Evolutionary conservation across 2,113 vertebrate species (phyloP), one percentile per base, ranked within the genome.

Genomic region (Geothlypis trichas): DNA sequence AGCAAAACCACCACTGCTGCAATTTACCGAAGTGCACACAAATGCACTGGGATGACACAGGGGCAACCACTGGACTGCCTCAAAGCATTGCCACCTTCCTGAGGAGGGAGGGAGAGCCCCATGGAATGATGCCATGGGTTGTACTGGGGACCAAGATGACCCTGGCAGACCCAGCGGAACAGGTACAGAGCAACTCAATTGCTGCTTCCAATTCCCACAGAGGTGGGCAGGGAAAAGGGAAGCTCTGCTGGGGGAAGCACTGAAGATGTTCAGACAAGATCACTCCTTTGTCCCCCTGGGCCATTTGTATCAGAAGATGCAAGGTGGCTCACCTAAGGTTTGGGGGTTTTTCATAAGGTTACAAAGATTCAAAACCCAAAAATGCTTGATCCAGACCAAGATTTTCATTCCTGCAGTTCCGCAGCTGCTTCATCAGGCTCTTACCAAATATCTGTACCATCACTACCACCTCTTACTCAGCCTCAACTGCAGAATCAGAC

Each of bases 11-110:
- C 24, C 76, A 55, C 17, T 0, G 3, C 81, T 59, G 46, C 31
- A 16, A 35, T 37, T 44, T 18, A 66, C 4, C 5, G 42, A 28
- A 52, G 33, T 42, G 35, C 23, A 3, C n/a, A 4, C 0, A 0
- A 15, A 39, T 0, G 23, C 1, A 0, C 8, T 37, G 54, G 59
- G 51, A 4, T 16, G 39, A 54, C 0, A 0, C 0, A 3, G 24
- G 24, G 23, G 20, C 13, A 62, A 24, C 22, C 5, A 5, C 2
- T 11, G 62, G 20, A 20, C 26, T n/a, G 82, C 39, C 78, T 51
- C 57, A 31, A 28, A 65, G 65, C 65, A 62, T 33, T 2, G n/a
- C 35, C 75, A 59, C 26, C 3, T 5, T 19, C 9, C 2, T 30
- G 28, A 62, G 31, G 22, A 85, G 5, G 44, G 89, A 33, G 22